A percentile compares a stretch with the other conserved stretches of the same genome.
Conservation (phyloP, 2,797 vertebrate genomes). For the Notamacropus eugenii region DNA sequence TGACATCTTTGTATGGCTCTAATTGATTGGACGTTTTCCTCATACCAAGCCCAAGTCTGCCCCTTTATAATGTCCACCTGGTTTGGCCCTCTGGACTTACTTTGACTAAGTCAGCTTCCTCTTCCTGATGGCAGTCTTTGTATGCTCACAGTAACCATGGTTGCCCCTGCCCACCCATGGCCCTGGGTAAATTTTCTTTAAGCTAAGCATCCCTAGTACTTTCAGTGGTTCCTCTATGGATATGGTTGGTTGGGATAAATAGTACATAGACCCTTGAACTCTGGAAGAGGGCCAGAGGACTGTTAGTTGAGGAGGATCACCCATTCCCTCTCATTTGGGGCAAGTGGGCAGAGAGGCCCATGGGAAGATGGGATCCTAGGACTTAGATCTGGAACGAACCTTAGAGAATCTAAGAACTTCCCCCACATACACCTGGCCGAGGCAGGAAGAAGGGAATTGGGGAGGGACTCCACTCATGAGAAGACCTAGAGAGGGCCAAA, state of each 20-base stretch:
- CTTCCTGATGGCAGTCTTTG: neutral
- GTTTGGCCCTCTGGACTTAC: neutral
- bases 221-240: neutral
- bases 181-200: neutral
- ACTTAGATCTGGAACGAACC: neutral
- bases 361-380: neutral
- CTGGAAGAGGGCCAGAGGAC: constrained; percentile 23
- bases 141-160: neutral
- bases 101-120: neutral
- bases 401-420: neutral
- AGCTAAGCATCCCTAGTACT: neutral
- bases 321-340: constrained; percentile 27
- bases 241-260: constrained; percentile 34
- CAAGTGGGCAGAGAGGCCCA: constrained; percentile 28
- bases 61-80: neutral
- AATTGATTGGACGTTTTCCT: neutral
- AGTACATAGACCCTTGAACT: neutral
- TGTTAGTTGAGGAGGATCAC: neutral
- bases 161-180: neutral
- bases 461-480: constrained; percentile 35
- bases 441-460: too few relatives aligned
- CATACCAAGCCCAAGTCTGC: neutral
- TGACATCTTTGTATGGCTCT: neutral
- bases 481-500: constrained; percentile 57
- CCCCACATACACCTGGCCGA: neutral